Conservation (phyloP, 2,797 vertebrate species). For the Pseudochromis fuscus region DNA sequence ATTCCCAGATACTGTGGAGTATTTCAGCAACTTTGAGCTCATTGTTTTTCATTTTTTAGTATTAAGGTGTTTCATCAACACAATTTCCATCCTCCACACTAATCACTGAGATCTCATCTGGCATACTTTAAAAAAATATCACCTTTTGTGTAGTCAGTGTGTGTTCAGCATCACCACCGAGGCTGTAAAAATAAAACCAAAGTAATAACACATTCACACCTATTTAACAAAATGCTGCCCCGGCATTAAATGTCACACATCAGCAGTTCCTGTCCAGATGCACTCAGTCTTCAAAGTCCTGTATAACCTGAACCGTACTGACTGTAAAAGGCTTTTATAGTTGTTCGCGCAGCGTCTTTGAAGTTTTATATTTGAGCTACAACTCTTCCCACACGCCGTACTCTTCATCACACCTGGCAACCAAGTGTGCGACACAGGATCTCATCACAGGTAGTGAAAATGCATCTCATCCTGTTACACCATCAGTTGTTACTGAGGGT, state of each 20-base stretch:
- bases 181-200: background rate
- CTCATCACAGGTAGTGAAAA: background rate
- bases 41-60: too few species aligned
- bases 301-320: conserved; percentile 29
- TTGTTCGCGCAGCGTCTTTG: conserved; percentile 34
- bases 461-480: too few species aligned
- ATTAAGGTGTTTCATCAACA: background rate
- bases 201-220: background rate
- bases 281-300: conserved; percentile 25
- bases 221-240: background rate
- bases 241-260: conserved; percentile 17
- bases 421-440: too few species aligned
- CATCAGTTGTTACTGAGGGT: too few species aligned
- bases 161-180: background rate
- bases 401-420: too few species aligned
- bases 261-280: conserved; percentile 22
- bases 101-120: background rate
- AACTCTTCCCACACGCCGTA: conserved; percentile 33
- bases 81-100: background rate
- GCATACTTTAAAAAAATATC: background rate
- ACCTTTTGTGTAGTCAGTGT: too few species aligned
- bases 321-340: conserved; percentile 37
- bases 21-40: too few species aligned
- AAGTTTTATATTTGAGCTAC: conserved; percentile 47
- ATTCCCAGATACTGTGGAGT: too few species aligned